Percentiles rank a stretch among this genome's conserved stretches.
Conservation (phyloP, 2,113 vertebrate species). For the Empidonax traillii region DNA sequence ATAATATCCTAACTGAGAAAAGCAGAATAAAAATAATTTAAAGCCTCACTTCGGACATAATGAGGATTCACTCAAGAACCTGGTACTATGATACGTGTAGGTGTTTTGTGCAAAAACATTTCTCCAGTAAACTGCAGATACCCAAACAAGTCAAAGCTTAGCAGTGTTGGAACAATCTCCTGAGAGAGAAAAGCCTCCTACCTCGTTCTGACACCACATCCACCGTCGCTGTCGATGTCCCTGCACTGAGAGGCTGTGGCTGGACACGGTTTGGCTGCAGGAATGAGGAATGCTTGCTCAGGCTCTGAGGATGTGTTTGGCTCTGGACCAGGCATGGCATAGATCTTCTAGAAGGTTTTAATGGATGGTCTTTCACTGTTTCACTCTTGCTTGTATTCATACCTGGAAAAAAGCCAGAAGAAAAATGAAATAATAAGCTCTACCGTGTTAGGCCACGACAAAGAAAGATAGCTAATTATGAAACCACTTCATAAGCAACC, state of each 20-base stretch:
- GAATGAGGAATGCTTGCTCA: constrained; percentile 89
- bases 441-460: neutral
- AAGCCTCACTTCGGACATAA: neutral
- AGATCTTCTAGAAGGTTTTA: constrained; percentile 92
- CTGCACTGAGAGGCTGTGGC: constrained; percentile 66
- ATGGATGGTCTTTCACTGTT: constrained; percentile 88
- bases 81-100: neutral
- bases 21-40: neutral
- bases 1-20: neutral
- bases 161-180: neutral
- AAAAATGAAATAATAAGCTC: neutral
- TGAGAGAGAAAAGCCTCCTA: constrained; percentile 21
- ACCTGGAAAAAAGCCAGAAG: constrained; percentile 75
- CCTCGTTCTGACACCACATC: constrained; percentile 67
- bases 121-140: fast-evolving
- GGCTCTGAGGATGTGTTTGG: constrained; percentile 88
- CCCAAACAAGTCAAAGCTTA: neutral
- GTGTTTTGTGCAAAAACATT: neutral
- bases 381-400: constrained; percentile 97
- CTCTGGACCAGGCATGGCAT: constrained; percentile 93
- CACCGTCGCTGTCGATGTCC: constrained; percentile 22
- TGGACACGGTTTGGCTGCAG: constrained; percentile 71
- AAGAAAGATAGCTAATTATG: neutral
- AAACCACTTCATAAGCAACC: neutral
- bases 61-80: neutral